A percentile compares a stretch with the other conserved stretches of the same genome.
phyloP scores from a whole-genome alignment of 2,888 invertebrate genomes.

The Hecatera dysodea region DNA sequence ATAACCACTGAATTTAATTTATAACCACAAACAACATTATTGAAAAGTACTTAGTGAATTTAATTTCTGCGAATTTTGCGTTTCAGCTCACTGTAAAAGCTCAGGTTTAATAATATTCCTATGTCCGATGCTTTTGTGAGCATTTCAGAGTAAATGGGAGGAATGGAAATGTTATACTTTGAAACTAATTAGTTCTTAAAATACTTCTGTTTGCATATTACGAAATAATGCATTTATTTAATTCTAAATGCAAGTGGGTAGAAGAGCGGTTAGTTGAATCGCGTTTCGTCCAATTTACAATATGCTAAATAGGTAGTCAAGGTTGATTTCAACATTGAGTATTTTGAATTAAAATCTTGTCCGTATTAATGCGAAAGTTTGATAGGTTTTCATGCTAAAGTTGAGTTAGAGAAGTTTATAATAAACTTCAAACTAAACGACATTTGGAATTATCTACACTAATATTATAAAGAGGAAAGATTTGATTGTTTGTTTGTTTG shows the following conservation, averaged over 20 bases:
- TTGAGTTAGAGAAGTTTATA: too few species aligned
- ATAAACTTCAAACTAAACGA: too few species aligned
- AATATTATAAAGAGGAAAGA: too few species aligned
- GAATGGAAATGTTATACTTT: slow-evolving; percentile 1
- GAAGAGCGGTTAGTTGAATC: background rate
- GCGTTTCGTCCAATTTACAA: too few species aligned
- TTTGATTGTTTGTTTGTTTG: too few species aligned
- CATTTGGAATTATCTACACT: too few species aligned
- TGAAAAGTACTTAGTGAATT: slow-evolving; percentile 16
- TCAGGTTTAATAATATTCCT: slow-evolving; percentile 8
- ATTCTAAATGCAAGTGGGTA: background rate
- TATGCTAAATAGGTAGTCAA: too few species aligned
- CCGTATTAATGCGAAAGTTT: background rate
- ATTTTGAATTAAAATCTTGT: too few species aligned
- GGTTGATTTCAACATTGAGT: too few species aligned
- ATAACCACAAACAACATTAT: slow-evolving; percentile 6
- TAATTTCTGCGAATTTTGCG: slow-evolving; percentile 6
- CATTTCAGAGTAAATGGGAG: slow-evolving; percentile 10
- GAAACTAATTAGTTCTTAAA: background rate
- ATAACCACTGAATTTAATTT: slow-evolving; percentile 17
- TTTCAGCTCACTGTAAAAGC: background rate
- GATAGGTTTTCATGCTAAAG: too few species aligned
- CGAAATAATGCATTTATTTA: background rate
- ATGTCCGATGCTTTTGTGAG: slow-evolving; percentile 5
- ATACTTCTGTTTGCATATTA: background rate